Evolutionary conservation across 2,113 vertebrate genomes (phyloP).

Genomic region (Actenoides lindsayi): DNA sequence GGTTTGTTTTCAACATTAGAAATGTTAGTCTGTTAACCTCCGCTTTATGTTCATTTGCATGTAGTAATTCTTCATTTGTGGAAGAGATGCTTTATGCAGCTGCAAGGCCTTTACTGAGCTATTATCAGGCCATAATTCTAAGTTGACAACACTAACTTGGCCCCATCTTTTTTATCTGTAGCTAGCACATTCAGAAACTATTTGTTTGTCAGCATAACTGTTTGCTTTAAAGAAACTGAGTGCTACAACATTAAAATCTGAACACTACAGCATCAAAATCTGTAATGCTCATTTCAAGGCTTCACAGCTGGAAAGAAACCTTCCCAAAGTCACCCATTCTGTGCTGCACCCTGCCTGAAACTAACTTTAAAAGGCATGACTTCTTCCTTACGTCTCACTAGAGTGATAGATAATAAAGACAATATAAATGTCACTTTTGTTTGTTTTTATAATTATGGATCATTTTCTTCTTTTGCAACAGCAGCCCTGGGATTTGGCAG

Average conservation of each 20-base stretch:
- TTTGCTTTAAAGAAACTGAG: background rate
- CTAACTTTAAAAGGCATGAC: background rate
- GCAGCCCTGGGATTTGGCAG: background rate
- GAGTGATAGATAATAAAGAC: background rate
- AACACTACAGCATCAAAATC: background rate
- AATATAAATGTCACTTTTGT: background rate
- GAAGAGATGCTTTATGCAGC: background rate
- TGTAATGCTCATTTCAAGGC: background rate
- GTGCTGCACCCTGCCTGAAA: background rate
- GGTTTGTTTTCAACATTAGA: background rate
- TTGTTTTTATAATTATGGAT: background rate
- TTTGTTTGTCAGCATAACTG: slow-evolving; percentile 4
- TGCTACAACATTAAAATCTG: background rate
- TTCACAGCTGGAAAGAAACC: background rate
- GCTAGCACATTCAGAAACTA: background rate
- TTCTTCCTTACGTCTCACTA: background rate
- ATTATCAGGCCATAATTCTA: background rate
- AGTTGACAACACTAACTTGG: background rate
- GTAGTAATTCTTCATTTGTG: background rate
- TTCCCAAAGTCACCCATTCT: background rate
- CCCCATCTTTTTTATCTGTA: background rate
- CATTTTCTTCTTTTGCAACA: background rate
- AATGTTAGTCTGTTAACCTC: background rate
- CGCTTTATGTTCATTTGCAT: background rate
- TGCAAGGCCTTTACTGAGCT: background rate